phyloP scores from a whole-genome alignment of 1,140 invertebrate species.

The Drosophila grimshawi region DNA sequence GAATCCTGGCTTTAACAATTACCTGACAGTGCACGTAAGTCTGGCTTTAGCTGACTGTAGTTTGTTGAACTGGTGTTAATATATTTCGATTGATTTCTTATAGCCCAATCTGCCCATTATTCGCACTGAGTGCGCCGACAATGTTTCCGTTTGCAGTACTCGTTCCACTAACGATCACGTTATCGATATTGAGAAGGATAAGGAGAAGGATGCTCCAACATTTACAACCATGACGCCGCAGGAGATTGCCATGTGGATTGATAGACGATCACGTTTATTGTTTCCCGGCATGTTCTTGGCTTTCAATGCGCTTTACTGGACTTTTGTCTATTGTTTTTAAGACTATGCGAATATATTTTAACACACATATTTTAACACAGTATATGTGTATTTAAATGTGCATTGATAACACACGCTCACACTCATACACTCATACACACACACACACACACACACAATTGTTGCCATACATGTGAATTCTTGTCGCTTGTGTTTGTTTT shows the following conservation, averaged over 20 bases:
- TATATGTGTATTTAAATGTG: slow-evolving; percentile 1
- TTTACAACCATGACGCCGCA: slow-evolving; percentile 93
- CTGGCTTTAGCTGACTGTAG: neutral
- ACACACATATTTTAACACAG: slow-evolving; percentile 3
- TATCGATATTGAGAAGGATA: slow-evolving; percentile 71
- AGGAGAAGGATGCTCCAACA: slow-evolving; percentile 85
- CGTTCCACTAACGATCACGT: slow-evolving; percentile 69
- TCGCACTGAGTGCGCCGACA: slow-evolving; percentile 75
- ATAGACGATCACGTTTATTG: slow-evolving; percentile 89
- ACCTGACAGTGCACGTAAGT: slow-evolving; percentile 86
- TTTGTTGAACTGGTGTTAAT: neutral
- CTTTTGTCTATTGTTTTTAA: slow-evolving; percentile 87
- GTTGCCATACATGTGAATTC: slow-evolving; percentile 61
- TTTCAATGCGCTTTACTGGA: slow-evolving; percentile 94
- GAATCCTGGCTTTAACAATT: slow-evolving; percentile 86
- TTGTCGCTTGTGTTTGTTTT: slow-evolving; percentile 59
- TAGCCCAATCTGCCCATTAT: slow-evolving; percentile 78
- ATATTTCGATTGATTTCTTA: neutral
- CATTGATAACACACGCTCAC: slow-evolving; percentile 5
- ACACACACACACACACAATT: slow-evolving; percentile 1
- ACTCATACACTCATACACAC: neutral
- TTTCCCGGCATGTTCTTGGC: slow-evolving; percentile 92
- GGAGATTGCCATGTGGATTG: slow-evolving; percentile 94
- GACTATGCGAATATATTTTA: slow-evolving; percentile 11
- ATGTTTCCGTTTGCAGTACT: slow-evolving; percentile 65